phyloP scores from a whole-genome alignment of 2,113 vertebrate species.

The Austrofundulus limnaeus region DNA sequence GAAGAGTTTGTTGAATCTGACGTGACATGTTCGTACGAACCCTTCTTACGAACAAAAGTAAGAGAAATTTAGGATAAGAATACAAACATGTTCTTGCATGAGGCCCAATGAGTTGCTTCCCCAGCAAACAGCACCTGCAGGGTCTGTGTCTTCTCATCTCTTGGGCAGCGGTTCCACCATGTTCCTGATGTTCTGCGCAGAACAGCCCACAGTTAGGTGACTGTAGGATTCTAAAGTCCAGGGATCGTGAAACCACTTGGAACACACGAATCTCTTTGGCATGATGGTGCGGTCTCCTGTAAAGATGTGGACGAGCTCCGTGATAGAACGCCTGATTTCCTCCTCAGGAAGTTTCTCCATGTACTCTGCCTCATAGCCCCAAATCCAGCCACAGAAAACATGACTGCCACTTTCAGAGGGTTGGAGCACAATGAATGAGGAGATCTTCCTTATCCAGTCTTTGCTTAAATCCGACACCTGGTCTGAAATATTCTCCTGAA shows the following conservation, averaged over 20 bases:
- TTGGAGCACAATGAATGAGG: slow-evolving; percentile 85
- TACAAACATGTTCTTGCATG: too few species aligned
- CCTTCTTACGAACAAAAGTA: too few species aligned
- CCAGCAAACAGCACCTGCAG: slow-evolving; percentile 93
- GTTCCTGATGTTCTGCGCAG: slow-evolving; percentile 80
- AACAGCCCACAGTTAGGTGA: slow-evolving; percentile 83
- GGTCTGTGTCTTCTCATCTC: slow-evolving; percentile 73
- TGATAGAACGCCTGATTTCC: slow-evolving; percentile 81
- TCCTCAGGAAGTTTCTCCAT: slow-evolving; percentile 88
- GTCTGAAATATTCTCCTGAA: slow-evolving; percentile 71
- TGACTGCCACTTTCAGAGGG: slow-evolving; percentile 84
- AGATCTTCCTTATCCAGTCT: slow-evolving; percentile 89
- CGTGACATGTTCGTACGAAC: too few species aligned
- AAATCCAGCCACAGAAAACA: slow-evolving; percentile 89
- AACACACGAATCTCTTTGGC: slow-evolving; percentile 78
- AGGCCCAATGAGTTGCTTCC: slow-evolving; percentile 93
- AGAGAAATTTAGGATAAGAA: too few species aligned
- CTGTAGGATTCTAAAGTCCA: slow-evolving; percentile 92
- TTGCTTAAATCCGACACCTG: slow-evolving; percentile 46
- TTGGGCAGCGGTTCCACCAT: slow-evolving; percentile 86
- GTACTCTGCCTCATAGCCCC: slow-evolving; percentile 87
- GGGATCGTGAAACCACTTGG: slow-evolving; percentile 86
- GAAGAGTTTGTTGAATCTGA: too few species aligned
- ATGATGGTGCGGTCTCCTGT: slow-evolving; percentile 86
- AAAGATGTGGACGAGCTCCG: slow-evolving; percentile 77